These are phyloP conservation scores for Myoxocephalus aenaeus DNA, from an alignment of 2,797 vertebrate genomes.

Conservation along the genomic window DNA sequence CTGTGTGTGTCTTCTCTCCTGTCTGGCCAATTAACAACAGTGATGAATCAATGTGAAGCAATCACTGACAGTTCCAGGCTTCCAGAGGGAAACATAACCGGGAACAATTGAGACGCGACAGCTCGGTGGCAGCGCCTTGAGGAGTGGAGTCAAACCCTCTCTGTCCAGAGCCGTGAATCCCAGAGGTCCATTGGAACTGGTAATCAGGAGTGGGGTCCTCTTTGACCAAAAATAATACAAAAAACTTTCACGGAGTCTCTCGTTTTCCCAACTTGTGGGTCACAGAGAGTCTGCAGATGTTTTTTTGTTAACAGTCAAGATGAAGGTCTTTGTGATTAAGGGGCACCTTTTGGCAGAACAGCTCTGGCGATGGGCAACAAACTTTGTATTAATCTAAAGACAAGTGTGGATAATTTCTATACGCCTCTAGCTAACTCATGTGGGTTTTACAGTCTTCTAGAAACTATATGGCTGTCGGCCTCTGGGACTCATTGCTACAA, in stretches of 20 bases:
- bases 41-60: conserved; percentile 32
- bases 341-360: conserved; percentile 12
- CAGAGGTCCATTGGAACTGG: conserved; percentile 8
- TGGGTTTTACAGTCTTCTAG: conserved; percentile 19
- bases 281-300: conserved; percentile 13
- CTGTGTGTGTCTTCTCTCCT: conserved; percentile 28
- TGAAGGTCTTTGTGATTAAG: conserved; percentile 31
- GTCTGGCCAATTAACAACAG: conserved; percentile 44
- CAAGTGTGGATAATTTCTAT: conserved; percentile 9
- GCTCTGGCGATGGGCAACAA: conserved; percentile 30
- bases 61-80: conserved; percentile 15
- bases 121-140: conserved; percentile 25
- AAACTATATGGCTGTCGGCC: conserved; percentile 37
- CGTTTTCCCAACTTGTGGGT: neutral
- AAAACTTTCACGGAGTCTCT: neutral
- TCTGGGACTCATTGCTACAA: conserved; percentile 46
- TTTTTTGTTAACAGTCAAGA: neutral
- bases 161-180: conserved; percentile 27
- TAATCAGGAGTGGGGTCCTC: neutral
- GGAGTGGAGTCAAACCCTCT: conserved; percentile 38
- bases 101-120: conserved; percentile 9
- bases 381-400: conserved; percentile 22
- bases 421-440: conserved; percentile 21
- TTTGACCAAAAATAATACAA: conserved; percentile 16
- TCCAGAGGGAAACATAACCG: conserved; percentile 10